Conservation (phyloP, 2,797 vertebrate species). For the Spinus pinus region DNA sequence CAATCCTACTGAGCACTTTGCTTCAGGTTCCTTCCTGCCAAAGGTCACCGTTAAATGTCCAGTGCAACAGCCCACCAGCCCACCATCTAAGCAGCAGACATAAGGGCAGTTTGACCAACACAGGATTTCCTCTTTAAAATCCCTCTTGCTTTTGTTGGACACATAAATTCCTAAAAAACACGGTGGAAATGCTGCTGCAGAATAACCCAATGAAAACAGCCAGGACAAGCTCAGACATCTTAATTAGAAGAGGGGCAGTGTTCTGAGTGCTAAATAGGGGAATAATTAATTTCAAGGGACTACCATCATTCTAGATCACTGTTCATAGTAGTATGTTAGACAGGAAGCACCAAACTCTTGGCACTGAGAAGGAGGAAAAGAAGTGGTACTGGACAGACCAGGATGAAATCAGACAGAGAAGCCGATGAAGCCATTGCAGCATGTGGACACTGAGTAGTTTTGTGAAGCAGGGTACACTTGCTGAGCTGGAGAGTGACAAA, state of each 20-base stretch:
- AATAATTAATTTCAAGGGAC: not conserved
- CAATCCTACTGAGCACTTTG: conserved; percentile 2
- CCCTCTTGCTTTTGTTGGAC: not conserved
- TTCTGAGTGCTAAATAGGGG: not conserved
- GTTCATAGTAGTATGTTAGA: not conserved
- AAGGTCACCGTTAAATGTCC: conserved; percentile 14
- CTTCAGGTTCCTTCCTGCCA: conserved; percentile 14
- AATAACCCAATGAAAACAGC: not conserved
- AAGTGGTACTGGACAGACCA: not conserved
- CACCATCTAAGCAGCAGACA: not conserved
- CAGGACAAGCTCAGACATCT: not conserved
- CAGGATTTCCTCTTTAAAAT: not conserved
- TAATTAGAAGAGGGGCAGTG: not conserved
- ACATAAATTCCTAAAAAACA: not conserved
- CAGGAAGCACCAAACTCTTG: not conserved
- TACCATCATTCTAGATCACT: not conserved
- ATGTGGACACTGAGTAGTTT: not conserved
- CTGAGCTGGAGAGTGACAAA: not conserved
- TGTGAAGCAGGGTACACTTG: not conserved
- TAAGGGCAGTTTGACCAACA: not conserved
- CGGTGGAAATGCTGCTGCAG: not conserved
- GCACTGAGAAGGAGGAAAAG: not conserved
- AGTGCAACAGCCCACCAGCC: not conserved
- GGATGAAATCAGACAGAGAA: not conserved
- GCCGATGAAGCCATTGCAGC: not conserved